phyloP scores from a whole-genome alignment of 1,140 invertebrate species.

The Drosophila triauraria region DNA sequence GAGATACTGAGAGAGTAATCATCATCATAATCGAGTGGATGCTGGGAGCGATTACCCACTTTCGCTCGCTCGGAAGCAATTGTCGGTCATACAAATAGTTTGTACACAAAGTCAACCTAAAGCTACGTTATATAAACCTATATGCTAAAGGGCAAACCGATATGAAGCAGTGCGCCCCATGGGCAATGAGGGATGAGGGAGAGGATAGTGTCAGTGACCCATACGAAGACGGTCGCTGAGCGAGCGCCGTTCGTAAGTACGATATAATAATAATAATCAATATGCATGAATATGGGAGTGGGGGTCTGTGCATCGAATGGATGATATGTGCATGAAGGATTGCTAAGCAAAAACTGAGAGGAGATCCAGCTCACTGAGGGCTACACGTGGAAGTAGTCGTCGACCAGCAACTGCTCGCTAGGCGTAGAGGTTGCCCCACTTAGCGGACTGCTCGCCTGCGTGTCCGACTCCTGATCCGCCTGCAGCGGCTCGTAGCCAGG shows the following conservation, averaged over 20 bases:
- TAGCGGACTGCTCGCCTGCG: constrained; percentile 74
- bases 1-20: constrained; percentile 38
- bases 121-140: constrained; percentile 42
- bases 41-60: constrained; percentile 34
- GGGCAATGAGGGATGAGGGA: constrained; percentile 14
- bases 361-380: constrained; percentile 70
- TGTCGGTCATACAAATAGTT: constrained; percentile 76
- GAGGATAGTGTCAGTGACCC: constrained; percentile 44
- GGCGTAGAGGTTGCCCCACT: constrained; percentile 57
- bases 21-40: constrained; percentile 43
- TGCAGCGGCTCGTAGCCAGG: constrained; percentile 75
- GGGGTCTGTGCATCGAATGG: constrained; percentile 54
- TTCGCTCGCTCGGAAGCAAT: constrained; percentile 40
- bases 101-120: constrained; percentile 72
- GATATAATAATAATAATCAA: constrained; percentile 10
- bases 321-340: constrained; percentile 66
- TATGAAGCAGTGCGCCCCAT: constrained; percentile 55
- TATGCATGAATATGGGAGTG: constrained; percentile 17
- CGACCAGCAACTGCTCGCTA: constrained; percentile 66
- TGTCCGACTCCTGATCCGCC: constrained; percentile 71
- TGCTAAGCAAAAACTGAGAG: constrained; percentile 67
- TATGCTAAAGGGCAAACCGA: constrained; percentile 64
- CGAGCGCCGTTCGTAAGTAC: constrained; percentile 45
- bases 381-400: constrained; percentile 83
- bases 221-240: constrained; percentile 42